These are phyloP conservation scores for Lagorchestes hirsutus DNA, from an alignment of 2,797 vertebrate species.

Conservation along the genomic window DNA sequence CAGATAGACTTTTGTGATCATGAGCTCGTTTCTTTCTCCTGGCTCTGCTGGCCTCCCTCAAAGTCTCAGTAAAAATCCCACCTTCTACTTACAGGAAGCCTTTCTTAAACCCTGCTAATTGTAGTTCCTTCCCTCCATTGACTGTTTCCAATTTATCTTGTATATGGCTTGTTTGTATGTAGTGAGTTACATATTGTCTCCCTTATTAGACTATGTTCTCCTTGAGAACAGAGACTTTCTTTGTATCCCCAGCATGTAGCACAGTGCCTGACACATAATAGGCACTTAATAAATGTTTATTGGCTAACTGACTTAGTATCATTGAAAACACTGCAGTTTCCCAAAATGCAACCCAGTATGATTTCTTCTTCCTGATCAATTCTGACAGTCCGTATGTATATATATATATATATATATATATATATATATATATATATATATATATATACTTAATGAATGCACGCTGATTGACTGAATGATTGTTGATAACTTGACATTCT, in stretches of 20 bases:
- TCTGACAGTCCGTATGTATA: not conserved
- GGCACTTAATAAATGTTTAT: not conserved
- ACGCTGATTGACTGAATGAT: not conserved
- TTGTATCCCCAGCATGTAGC: not conserved
- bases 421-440: too few relatives aligned
- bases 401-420: too few relatives aligned
- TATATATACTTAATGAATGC: not conserved
- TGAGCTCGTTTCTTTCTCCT: not conserved
- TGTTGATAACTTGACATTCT: not conserved
- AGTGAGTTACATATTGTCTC: not conserved
- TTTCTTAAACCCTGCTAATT: not conserved
- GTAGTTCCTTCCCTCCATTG: not conserved
- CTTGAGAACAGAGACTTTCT: not conserved
- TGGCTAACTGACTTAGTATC: not conserved
- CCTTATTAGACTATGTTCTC: not conserved
- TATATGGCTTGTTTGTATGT: not conserved
- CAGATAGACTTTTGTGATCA: not conserved
- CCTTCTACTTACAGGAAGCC: not conserved
- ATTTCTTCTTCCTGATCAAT: not conserved
- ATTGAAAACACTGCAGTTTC: not conserved
- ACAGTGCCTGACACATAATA: too few relatives aligned
- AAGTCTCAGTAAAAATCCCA: not conserved
- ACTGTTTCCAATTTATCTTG: not conserved
- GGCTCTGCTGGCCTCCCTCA: not conserved
- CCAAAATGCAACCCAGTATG: not conserved